phyloP scores from a whole-genome alignment of 2,113 vertebrate genomes.

The Salminus brasiliensis region DNA sequence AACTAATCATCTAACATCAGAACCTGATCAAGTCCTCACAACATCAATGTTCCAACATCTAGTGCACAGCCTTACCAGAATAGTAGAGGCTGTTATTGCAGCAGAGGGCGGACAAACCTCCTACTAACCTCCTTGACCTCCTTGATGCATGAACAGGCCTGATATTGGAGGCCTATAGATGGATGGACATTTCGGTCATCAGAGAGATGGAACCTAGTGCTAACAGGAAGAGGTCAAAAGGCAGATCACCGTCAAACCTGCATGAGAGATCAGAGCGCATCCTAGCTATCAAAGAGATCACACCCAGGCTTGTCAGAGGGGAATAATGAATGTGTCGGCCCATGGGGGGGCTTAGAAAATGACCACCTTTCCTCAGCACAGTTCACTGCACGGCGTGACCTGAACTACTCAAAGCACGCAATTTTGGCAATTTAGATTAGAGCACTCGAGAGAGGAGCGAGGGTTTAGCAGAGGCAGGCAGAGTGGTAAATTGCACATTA shows the following conservation, averaged over 20 bases:
- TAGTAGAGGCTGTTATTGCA: too few relatives aligned
- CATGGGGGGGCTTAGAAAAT: neutral
- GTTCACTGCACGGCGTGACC: neutral
- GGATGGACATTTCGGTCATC: neutral
- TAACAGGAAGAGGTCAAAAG: neutral
- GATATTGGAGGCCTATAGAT: neutral
- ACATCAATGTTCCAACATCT: neutral
- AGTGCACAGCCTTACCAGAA: too few relatives aligned
- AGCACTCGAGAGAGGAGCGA: constrained; percentile 7
- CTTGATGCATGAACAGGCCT: too few relatives aligned
- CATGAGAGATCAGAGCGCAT: neutral
- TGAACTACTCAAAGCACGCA: neutral
- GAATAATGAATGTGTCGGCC: neutral
- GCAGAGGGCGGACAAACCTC: too few relatives aligned
- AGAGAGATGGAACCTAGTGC: neutral
- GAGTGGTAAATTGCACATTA: neutral
- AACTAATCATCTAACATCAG: neutral
- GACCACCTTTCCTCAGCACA: neutral
- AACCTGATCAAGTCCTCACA: neutral
- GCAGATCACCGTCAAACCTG: neutral
- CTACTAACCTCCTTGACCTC: too few relatives aligned
- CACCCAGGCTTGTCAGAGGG: too few relatives aligned
- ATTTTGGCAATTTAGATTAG: constrained; percentile 2
- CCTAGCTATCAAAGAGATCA: neutral
- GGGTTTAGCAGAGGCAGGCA: neutral